Evolutionary conservation across 1,140 invertebrate genomes (phyloP), one percentile per base, ranked within the genome.

Genomic region (Diachasma alloeum): DNA sequence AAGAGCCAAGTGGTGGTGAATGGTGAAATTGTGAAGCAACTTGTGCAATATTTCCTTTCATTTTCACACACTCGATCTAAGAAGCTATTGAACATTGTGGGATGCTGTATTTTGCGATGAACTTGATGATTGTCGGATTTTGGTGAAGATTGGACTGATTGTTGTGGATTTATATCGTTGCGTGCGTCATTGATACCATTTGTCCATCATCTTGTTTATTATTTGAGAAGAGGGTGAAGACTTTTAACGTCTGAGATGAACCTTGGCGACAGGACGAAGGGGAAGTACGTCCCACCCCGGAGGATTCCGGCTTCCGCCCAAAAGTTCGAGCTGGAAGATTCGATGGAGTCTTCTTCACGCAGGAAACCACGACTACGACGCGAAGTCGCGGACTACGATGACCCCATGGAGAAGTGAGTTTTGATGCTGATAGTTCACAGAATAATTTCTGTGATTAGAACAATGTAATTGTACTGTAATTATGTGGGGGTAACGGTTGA

Each of bases 1-100:
- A 83, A 6, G 83, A 85, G 77, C 75, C 75, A 69, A 79, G 37
- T 63, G 63, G 59, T 76, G 78, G 78, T 75, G 73, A 78, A 69
- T 78, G 70, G 70, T 72, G 53, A 73, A 74, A 56, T 15, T 36
- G 42, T 15, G 13, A 63, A 63, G 0, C 42, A 72, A 36, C 66
- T 46, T 22, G 31, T 31, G 0, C 36, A 0, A 37, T 66, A 66
- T 66, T 66, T 66, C 13, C 10, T n/a, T 66, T 66, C 22, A 31
- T 66, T 31, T 36, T 36, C 31, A 17, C 22, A 31, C 24, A 22
- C 31, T 26, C 13, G 1, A 31, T 66, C 2, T 31, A 8, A 31
- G 0, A 31, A 53, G 48, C n/a, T 19, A n/a, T 6, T 53, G 48
- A 19, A 53, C 48, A 17, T 15, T 4, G 10, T 46, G 48, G 9